Evolutionary conservation across 1,140 invertebrate species (phyloP), one percentile per base, ranked within the genome.

Genomic region (Neocloeon triangulifer): DNA sequence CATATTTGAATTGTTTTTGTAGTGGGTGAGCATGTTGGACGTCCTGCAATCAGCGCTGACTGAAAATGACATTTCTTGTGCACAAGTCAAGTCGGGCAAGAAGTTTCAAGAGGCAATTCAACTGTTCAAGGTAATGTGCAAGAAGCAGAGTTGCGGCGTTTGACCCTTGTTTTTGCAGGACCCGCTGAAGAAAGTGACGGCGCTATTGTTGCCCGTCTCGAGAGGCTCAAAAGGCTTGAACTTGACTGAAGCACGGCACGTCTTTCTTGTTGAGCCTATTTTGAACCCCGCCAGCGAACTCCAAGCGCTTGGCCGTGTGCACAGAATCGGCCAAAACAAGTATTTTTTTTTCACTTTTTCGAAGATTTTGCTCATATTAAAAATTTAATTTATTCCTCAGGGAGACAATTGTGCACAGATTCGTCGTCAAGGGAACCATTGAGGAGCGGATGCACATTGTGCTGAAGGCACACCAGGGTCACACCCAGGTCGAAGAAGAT

Each of bases 321-420:
- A 81, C 52, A 56, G 78, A 21, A 78, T 84, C 41, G 78, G 78
- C 0, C 78, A 84, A 51, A 74, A 61, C 0, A 76, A 59, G 66
- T 64, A 39, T 43, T 16, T 14, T 15, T 37, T 18, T 14, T 39
- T 25, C 15, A 21, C 10, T 34, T 15, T 32, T 33, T 38, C 17
- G 14, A 20, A 32, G 4, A 16, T n/a, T n/a, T n/a, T n/a, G n/a
- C n/a, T n/a, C n/a, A n/a, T n/a, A n/a, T n/a, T n/a, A n/a, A n/a
- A n/a, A n/a, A 26, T 28, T 6, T n/a, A 7, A 28, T 30, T 21
- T 32, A 10, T 30, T 28, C 46, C 48, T 16, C 14, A 63, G 60
- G 39, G 42, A 56, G 26, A 74, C 69, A 3, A 49, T 56, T 22
- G 62, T 77, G 1, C 70, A 76, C 53, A 59, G 67, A 32, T 77